phyloP scores from a whole-genome alignment of 2,888 invertebrate species.

The Andrena chrysosceles region DNA sequence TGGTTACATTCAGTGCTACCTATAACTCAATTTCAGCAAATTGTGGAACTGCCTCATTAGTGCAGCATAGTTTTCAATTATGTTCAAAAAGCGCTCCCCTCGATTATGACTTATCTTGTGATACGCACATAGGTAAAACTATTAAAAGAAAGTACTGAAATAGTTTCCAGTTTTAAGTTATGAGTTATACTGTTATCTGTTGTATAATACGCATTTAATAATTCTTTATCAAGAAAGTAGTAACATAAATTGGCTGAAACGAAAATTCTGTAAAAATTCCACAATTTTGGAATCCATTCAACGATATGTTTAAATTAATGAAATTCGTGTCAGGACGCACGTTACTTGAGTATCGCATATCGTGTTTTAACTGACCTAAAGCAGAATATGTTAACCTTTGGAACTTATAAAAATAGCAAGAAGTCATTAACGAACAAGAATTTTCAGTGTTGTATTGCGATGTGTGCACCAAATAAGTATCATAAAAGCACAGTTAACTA shows the following conservation, averaged over 20 bases:
- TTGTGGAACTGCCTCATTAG: too few species aligned
- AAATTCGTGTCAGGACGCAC: constrained; percentile 7
- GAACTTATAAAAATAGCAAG: constrained; percentile 46
- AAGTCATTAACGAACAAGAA: constrained; percentile 39
- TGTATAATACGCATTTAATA: too few species aligned
- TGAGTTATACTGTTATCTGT: too few species aligned
- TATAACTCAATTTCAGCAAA: too few species aligned
- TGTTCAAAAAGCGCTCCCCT: too few species aligned
- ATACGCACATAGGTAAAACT: too few species aligned
- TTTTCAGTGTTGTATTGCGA: constrained; percentile 2
- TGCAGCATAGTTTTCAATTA: too few species aligned
- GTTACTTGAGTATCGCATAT: constrained; percentile 27
- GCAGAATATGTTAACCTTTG: constrained; percentile 59
- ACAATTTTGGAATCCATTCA: background rate
- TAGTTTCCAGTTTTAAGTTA: too few species aligned
- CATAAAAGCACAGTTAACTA: background rate
- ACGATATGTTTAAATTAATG: background rate
- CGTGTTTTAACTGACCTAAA: constrained; percentile 17
- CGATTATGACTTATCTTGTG: too few species aligned
- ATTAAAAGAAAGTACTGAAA: too few species aligned
- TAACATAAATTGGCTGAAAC: background rate
- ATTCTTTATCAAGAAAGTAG: too few species aligned
- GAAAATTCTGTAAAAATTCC: background rate
- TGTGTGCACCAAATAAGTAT: background rate
- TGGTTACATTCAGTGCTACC: too few species aligned